Base-by-base conservation (phyloP, 2,888 invertebrate genomes). In the Molanna angustata region DNA sequence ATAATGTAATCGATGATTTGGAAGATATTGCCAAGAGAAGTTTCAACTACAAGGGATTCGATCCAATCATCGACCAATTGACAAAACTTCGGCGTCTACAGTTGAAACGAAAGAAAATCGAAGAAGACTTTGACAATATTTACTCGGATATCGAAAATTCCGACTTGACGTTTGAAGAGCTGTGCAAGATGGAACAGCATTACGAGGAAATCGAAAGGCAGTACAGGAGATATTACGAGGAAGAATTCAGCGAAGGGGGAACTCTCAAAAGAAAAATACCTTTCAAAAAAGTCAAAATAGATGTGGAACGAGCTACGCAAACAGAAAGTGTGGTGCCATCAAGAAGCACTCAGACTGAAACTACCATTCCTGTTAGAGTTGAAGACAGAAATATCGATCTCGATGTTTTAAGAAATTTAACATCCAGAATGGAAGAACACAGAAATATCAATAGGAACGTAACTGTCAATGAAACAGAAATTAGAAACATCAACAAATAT, bases 11-110 rank as follows among this genome's bases (percentile, higher is more conserved):
- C 4, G 60, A 74, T 0, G 73, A 72, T 62, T 60, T 77, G 1
- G 76, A 77, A 1, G 69, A 71, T 22, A 75, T 77, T 44, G 76
- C 77, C 0, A 76, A 74, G 62, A 72, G 69, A 60, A 74, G 74
- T 60, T 74, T 76, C 35, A 69, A 72, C 58, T 76, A 66, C 52
- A 75, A 73, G 69, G 77, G 77, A 1, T 77, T 77, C 44, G 77
- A 77, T 67, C 76, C 76, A 0, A 52, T 77, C 1, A 76, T 77
- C 18, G 72, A 74, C 56, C 64, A 74, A 56, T 56, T 77, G 2
- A 73, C 73, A 59, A 68, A 69, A 11, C 58, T 77, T 0, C 63
- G 72, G 1, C 66, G 71, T 57, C 64, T 76, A 0, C 71, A 73
- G 55, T 52, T 62, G 19, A 65, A 68, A 33, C 70, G 70, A 60